A percentile compares a stretch with the other conserved stretches of the same genome.
Conservation (phyloP, 2,113 vertebrate genomes). For the Anoplopoma fimbria region DNA sequence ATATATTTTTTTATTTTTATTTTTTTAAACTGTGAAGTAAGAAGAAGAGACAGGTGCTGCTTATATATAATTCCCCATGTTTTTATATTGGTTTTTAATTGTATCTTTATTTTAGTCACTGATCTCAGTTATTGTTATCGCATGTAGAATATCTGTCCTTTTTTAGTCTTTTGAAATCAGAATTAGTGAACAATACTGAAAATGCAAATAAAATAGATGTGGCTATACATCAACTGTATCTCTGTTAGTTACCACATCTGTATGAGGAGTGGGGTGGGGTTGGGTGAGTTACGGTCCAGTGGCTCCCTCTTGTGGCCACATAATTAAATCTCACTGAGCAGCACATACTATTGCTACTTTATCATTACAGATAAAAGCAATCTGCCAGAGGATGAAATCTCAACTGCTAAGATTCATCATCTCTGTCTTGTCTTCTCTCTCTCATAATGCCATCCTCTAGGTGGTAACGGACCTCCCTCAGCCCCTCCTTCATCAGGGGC, state of each 20-base stretch:
- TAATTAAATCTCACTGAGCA: background rate
- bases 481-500: constrained; percentile 89
- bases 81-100: background rate
- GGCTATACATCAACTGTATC: constrained; percentile 10
- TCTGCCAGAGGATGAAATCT: background rate
- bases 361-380: constrained; percentile 5
- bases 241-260: constrained; percentile 47
- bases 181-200: background rate
- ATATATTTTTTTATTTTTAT: too few species aligned
- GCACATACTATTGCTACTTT: constrained; percentile 6
- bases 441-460: constrained; percentile 72
- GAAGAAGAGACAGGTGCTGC: too few species aligned
- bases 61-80: too few species aligned
- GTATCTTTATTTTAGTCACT: background rate
- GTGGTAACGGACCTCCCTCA: constrained; percentile 91
- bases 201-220: constrained; percentile 7
- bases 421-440: constrained; percentile 6
- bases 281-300: constrained; percentile 53
- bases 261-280: constrained; percentile 57
- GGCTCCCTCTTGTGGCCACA: constrained; percentile 75
- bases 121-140: background rate
- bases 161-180: background rate
- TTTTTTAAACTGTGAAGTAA: too few species aligned
- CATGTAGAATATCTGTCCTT: background rate
- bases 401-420: background rate